Conservation (phyloP, 2,888 invertebrate genomes). For the Clitarchus hookeri region DNA sequence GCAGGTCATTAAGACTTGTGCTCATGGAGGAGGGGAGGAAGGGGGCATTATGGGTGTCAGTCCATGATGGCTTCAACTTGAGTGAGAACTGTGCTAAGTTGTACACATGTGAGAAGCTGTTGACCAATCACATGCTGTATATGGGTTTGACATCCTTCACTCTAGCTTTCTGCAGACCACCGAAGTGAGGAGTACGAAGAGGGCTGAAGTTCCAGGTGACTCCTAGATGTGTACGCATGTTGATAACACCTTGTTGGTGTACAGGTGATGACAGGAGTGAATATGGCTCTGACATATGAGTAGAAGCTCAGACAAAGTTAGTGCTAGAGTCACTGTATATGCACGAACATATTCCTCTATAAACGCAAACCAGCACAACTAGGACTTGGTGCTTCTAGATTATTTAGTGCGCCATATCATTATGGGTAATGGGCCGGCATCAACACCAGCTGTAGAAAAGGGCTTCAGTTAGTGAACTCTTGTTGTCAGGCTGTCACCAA, state of each 20-base stretch:
- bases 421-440: background rate
- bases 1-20: constrained; percentile 36
- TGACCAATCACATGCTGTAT: constrained; percentile 46
- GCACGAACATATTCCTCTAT: background rate
- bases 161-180: constrained; percentile 50
- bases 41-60: constrained; percentile 46
- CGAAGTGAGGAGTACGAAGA: constrained; percentile 43
- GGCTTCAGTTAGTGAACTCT: background rate
- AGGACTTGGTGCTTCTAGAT: background rate
- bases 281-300: constrained; percentile 43
- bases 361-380: background rate
- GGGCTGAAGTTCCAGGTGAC: background rate
- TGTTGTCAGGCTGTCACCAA: background rate
- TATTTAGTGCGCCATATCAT: background rate
- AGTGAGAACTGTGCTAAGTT: constrained; percentile 44
- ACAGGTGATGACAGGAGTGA: constrained; percentile 40
- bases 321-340: background rate
- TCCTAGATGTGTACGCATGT: background rate
- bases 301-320: background rate
- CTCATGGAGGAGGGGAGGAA: constrained; percentile 27
- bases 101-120: constrained; percentile 47
- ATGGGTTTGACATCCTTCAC: constrained; percentile 50
- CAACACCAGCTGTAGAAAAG: background rate
- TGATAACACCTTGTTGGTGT: background rate
- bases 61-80: constrained; percentile 50